A percentile compares a stretch with the other conserved stretches of the same genome.
Evolutionary conservation across 2,888 invertebrate species (phyloP).

Genomic region (Drosophila paramelanica): DNA sequence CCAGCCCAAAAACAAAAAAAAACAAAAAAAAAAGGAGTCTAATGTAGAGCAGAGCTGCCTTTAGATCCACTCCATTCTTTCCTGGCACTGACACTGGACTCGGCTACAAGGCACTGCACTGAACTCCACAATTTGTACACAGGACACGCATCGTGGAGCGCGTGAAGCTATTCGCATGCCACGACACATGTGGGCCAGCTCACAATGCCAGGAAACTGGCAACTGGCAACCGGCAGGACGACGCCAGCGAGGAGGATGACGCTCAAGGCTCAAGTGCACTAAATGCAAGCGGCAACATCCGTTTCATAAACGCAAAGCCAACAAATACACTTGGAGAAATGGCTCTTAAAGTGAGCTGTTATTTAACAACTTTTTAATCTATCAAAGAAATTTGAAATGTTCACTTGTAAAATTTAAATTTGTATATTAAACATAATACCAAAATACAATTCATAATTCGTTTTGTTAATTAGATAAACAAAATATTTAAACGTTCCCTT

Average conservation of each 20-base stretch:
- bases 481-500: too few relatives aligned
- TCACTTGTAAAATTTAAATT: too few relatives aligned
- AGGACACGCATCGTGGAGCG: constrained; percentile 54
- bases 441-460: too few relatives aligned
- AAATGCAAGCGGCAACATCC: constrained; percentile 81
- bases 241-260: constrained; percentile 42
- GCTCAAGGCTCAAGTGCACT: constrained; percentile 81
- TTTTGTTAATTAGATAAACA: too few relatives aligned
- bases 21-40: constrained; percentile 42
- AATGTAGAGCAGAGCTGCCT: constrained; percentile 44
- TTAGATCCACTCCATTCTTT: constrained; percentile 5
- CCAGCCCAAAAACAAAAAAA: constrained; percentile 31
- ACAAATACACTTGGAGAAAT: constrained; percentile 40
- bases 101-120: constrained; percentile 3
- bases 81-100: constrained; percentile 59
- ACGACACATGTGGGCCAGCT: constrained; percentile 55
- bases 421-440: too few relatives aligned
- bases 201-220: constrained; percentile 59
- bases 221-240: constrained; percentile 27
- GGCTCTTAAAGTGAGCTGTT: background rate
- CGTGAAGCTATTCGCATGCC: constrained; percentile 58
- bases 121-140: constrained; percentile 46
- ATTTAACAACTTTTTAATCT: background rate
- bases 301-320: constrained; percentile 73
- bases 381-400: too few relatives aligned